phyloP scores from a whole-genome alignment of 2,113 vertebrate genomes.

The Oryctolagus cuniculus region DNA sequence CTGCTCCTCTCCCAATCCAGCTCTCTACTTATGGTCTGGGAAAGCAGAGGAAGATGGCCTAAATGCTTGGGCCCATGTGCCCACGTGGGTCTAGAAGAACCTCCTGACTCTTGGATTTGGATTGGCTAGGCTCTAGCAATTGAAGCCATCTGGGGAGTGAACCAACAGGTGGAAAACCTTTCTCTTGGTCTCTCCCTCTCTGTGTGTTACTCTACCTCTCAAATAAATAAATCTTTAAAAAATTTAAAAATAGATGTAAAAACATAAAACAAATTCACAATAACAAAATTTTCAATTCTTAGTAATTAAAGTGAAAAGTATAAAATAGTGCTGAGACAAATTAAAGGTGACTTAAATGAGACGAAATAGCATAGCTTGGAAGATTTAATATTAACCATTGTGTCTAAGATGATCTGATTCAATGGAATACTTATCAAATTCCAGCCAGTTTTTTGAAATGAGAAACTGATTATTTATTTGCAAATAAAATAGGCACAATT shows the following conservation, averaged over 20 bases:
- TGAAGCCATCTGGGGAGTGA: no score
- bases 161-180: no score
- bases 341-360: not conserved
- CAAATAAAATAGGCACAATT: not conserved
- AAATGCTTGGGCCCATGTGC: no score
- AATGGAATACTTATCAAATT: not conserved
- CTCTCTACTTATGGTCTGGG: no score
- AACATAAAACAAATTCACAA: not conserved
- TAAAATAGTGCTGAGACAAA: not conserved
- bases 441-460: not conserved
- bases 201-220: no score
- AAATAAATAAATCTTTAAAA: not conserved
- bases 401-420: not conserved
- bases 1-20: no score
- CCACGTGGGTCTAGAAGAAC: no score
- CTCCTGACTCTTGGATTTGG: no score
- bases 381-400: not conserved
- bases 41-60: no score
- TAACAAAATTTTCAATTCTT: not conserved
- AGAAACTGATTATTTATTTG: not conserved
- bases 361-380: not conserved
- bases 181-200: no score
- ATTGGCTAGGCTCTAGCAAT: no score
- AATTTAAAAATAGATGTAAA: not conserved
- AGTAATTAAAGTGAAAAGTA: not conserved